Conservation (phyloP, 2,113 vertebrate genomes). For the Uria aalge region DNA sequence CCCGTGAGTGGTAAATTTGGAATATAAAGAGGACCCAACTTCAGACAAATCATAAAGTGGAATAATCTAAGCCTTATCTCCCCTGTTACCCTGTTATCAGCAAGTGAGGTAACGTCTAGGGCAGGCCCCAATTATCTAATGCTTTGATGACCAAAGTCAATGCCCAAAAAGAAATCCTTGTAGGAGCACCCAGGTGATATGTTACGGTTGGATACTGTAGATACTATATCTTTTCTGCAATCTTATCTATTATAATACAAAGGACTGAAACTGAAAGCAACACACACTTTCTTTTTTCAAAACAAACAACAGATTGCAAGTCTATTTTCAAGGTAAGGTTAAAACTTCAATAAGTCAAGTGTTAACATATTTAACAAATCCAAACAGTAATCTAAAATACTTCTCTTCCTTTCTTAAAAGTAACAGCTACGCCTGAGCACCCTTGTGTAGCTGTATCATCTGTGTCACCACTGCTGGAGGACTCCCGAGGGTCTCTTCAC, state of each 20-base stretch:
- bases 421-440: not conserved
- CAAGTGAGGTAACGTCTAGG: not conserved
- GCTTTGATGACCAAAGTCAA: not conserved
- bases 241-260: not conserved
- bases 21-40: not conserved
- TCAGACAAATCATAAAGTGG: not conserved
- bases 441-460: not conserved
- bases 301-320: not conserved
- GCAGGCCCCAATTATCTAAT: not conserved
- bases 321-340: not conserved
- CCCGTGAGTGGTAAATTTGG: not conserved
- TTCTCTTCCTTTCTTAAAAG: not conserved
- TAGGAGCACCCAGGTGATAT: not conserved
- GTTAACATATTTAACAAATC: not conserved
- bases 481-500: not conserved
- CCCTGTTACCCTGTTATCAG: no score
- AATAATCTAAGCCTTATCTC: not conserved
- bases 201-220: not conserved
- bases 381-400: not conserved
- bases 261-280: not conserved
- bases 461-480: not conserved
- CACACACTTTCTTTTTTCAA: not conserved
- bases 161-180: accelerated
- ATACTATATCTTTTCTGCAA: not conserved
- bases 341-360: not conserved